Conservation (phyloP, 2,113 vertebrate species). For the Phyllostomus hastatus region DNA sequence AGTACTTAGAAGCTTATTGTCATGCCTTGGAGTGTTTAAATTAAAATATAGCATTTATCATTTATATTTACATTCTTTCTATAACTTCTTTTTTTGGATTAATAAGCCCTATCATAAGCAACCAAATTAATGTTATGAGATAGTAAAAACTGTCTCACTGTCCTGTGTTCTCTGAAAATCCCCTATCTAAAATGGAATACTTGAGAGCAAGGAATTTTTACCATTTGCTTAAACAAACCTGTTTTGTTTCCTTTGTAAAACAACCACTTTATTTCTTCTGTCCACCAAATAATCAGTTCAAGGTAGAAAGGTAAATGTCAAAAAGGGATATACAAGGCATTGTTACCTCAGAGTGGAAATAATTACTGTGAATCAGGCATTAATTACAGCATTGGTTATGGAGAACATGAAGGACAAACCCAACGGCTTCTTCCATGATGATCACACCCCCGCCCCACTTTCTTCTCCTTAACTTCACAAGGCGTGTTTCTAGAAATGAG, state of each 20-base stretch:
- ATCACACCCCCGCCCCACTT: neutral
- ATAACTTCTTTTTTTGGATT: neutral
- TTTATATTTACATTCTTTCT: neutral
- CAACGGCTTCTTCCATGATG: neutral
- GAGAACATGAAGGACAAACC: neutral
- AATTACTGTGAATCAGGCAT: neutral
- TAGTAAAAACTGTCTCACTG: neutral
- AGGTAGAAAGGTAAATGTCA: neutral
- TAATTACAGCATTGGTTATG: neutral
- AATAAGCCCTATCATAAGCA: neutral
- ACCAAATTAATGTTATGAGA: neutral
- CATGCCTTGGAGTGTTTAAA: constrained; percentile 13
- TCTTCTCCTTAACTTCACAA: neutral
- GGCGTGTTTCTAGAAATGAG: neutral
- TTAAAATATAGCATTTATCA: neutral
- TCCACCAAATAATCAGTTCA: neutral
- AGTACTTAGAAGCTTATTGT: neutral
- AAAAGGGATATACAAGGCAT: neutral
- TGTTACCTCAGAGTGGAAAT: neutral
- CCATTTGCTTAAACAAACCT: neutral
- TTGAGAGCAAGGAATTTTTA: neutral
- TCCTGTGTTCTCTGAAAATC: neutral
- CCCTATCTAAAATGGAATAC: neutral
- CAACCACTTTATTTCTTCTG: neutral
- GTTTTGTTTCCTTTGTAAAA: neutral